Evolutionary conservation across 2,888 invertebrate species (phyloP), one percentile per base, ranked within the genome.

Genomic region (Andrena bicolor): DNA sequence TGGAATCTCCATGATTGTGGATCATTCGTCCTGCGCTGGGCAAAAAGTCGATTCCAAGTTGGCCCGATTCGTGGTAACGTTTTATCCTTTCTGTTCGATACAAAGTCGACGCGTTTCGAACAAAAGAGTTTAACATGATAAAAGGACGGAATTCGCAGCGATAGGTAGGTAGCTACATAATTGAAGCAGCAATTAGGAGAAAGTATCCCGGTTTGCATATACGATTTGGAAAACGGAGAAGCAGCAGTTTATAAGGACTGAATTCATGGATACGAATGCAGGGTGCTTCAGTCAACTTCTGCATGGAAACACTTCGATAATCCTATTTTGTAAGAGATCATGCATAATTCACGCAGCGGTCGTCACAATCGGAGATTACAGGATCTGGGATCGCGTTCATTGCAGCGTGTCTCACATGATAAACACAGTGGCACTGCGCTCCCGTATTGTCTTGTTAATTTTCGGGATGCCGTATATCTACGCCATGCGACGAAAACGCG

Each of bases 31-130:
- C 58, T 53, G 8, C 28, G 2, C 16, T 8, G 28, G 20, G n/a
- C 74, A 86, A 79, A 78, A 87, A 82, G 78, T 83, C 79, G 65
- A 78, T 80, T 26, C 74, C 26, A 83, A 89, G 80, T 87, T 87
- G 77, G 41, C 63, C 35, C 41, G 56, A 56, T 78, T 82, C 49
- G 35, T 58, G 26, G 58, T 65, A 58, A 51, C 65, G 26, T 68
- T 60, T 81, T 23, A 0, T 23, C 56, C 41, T 28, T 64, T 65
- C 53, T 35, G 10, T 32, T 61, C 49, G 58, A n/a, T 51, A 58
- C 13, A 30, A 56, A 2, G 30, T 53, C 73, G 49, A 8, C 41
- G 56, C 23, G 16, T 32, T 20, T 35, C 61, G 64, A 66, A 66
- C 26, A 2, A 48, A 28, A 26, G 26, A 4, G 48, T 5, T 41